These are phyloP conservation scores for Oryctolagus cuniculus DNA, from an alignment of 2,113 vertebrate genomes.

Conservation along the genomic window mOryCun1.1 NC_091435.1:146847501-146848000, in stretches of 20 bases:
- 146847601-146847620: no score
- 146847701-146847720: no score
- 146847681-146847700: background rate
- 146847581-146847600: no score
- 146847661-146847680: background rate
- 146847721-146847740: fast-evolving
- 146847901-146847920: no score
- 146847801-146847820: background rate
- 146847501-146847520: background rate
- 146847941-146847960: no score
- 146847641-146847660: background rate
- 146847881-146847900: no score
- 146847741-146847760: background rate
- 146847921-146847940: no score
- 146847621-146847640: background rate
- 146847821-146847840: background rate
- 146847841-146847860: background rate
- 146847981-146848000: no score
- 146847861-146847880: background rate
- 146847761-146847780: background rate
- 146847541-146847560: background rate
- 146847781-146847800: background rate
- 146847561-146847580: background rate
- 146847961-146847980: no score
- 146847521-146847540: background rate